phyloP scores from a whole-genome alignment of 2,797 vertebrate genomes.

The Tamandua tetradactyla region DNA sequence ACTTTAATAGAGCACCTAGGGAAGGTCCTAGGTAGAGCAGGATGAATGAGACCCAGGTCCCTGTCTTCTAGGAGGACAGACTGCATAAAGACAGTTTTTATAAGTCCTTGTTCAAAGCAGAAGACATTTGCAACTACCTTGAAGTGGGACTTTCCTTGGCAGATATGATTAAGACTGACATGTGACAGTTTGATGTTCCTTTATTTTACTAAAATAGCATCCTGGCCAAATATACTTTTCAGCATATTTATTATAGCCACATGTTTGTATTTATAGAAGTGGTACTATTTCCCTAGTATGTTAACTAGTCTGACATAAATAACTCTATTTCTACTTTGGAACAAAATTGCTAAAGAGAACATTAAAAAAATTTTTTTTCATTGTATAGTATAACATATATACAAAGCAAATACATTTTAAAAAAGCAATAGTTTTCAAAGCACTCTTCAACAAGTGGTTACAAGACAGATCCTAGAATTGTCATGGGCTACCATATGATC shows the following conservation, averaged over 20 bases:
- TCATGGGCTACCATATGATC: too few relatives aligned
- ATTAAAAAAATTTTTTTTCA: too few relatives aligned
- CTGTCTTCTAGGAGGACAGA: background rate
- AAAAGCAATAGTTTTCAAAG: too few relatives aligned
- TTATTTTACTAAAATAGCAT: conserved; percentile 66
- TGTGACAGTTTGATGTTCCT: conserved; percentile 51
- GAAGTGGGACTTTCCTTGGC: background rate
- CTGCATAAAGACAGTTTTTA: background rate
- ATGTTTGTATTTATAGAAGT: conserved; percentile 61
- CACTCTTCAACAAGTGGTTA: too few relatives aligned
- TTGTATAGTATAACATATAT: too few relatives aligned
- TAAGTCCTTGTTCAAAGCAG: background rate
- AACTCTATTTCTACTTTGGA: conserved; percentile 72
- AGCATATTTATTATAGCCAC: conserved; percentile 34
- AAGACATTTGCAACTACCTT: background rate
- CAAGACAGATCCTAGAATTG: too few relatives aligned
- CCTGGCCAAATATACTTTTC: conserved; percentile 53
- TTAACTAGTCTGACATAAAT: conserved; percentile 58
- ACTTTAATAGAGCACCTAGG: background rate
- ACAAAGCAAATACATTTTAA: too few relatives aligned
- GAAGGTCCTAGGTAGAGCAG: background rate
- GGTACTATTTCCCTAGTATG: conserved; percentile 60
- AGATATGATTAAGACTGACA: conserved; percentile 52
- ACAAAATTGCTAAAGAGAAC: conserved; percentile 69
- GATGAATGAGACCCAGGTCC: background rate